These are phyloP conservation scores for Colaptes auratus DNA, from an alignment of 2,113 vertebrate species.

Conservation along the genomic window DNA sequence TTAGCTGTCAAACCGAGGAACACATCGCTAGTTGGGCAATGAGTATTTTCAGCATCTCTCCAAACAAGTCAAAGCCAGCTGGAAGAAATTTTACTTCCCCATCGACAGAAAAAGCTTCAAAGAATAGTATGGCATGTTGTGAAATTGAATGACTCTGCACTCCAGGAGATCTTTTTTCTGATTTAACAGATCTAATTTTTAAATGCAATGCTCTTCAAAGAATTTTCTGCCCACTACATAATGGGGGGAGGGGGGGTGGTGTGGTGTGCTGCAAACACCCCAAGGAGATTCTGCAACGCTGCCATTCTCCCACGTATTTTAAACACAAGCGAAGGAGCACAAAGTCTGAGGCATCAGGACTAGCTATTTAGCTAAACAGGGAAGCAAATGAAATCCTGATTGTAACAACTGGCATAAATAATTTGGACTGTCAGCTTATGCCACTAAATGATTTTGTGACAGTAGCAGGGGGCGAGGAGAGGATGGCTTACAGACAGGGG, in stretches of 20 bases:
- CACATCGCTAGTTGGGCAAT: not conserved
- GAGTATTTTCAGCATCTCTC: constrained; percentile 40
- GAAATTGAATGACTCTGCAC: constrained; percentile 15
- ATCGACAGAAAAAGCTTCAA: not conserved
- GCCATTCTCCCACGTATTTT: not conserved
- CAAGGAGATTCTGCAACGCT: not conserved
- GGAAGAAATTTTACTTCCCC: constrained; percentile 49
- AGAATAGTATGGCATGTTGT: not conserved
- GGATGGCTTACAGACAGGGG: not conserved
- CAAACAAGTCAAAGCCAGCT: constrained; percentile 44
- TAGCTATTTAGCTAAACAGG: not conserved
- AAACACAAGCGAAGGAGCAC: not conserved
- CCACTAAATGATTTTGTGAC: not conserved
- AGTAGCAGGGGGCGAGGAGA: not conserved
- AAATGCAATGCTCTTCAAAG: not conserved
- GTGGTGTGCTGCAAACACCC: not conserved
- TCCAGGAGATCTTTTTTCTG: not conserved
- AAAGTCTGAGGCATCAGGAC: not conserved
- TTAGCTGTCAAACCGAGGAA: constrained; percentile 22
- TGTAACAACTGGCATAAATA: not conserved
- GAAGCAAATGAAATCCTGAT: not conserved
- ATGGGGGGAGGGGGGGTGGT: rapidly evolving
- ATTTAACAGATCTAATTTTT: constrained; percentile 4
- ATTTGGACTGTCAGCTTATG: not conserved
- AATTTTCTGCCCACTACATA: not conserved